phyloP scores from a whole-genome alignment of 2,797 vertebrate genomes.

The Spinus olivaceus region DNA sequence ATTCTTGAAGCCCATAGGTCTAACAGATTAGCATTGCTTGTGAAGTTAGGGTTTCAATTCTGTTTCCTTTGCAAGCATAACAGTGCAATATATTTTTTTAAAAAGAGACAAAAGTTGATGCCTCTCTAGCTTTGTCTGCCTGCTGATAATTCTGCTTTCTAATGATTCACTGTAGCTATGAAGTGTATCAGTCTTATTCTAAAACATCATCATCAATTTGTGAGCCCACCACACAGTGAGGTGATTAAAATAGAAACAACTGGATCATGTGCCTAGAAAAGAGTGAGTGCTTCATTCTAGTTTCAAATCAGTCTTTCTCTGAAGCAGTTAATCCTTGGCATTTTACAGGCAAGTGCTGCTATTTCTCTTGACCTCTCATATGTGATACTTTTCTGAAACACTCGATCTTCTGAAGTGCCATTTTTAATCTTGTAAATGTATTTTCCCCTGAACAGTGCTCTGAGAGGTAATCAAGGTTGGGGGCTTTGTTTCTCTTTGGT shows the following conservation, averaged over 20 bases:
- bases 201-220: not conserved
- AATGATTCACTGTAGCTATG: not conserved
- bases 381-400: slow-evolving; percentile 26
- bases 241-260: not conserved
- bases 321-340: slow-evolving; percentile 55
- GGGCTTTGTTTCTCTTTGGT: slow-evolving; percentile 7
- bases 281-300: slow-evolving; percentile 12
- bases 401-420: slow-evolving; percentile 64
- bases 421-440: slow-evolving; percentile 56
- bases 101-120: not conserved
- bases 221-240: not conserved
- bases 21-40: not conserved
- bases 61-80: not conserved
- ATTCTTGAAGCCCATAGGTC: not conserved
- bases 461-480: slow-evolving; percentile 65
- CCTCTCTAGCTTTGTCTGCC: not conserved
- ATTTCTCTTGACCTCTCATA: slow-evolving; percentile 38
- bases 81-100: not conserved
- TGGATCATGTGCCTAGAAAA: not conserved
- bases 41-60: not conserved
- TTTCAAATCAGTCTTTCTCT: slow-evolving; percentile 44
- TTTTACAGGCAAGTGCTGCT: slow-evolving; percentile 37
- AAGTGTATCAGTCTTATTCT: not conserved
- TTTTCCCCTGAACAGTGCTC: slow-evolving; percentile 34
- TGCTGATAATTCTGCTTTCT: not conserved